phyloP scores from a whole-genome alignment of 2,797 vertebrate genomes.

The Pseudochromis fuscus region DNA sequence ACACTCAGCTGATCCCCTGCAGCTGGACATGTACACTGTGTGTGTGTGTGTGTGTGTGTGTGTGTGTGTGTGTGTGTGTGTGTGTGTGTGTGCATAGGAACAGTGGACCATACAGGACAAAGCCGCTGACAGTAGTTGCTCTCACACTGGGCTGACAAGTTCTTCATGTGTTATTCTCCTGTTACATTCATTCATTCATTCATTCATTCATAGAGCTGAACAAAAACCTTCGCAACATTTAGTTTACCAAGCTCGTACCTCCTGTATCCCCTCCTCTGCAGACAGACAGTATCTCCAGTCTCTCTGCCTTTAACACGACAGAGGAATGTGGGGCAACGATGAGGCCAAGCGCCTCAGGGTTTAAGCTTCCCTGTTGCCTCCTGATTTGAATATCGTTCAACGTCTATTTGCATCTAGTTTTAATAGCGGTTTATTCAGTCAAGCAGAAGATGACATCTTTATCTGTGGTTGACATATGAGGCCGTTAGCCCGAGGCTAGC shows the following conservation, averaged over 20 bases:
- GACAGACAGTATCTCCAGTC: conserved; percentile 52
- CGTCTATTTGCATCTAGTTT: conserved; percentile 77
- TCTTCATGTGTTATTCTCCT: conserved; percentile 1
- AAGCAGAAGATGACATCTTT: conserved; percentile 84
- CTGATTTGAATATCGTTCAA: conserved; percentile 77
- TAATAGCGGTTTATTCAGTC: conserved; percentile 80
- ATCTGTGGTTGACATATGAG: conserved; percentile 80
- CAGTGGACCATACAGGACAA: conserved; percentile 25
- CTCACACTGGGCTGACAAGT: conserved; percentile 1
- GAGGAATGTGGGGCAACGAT: conserved; percentile 69
- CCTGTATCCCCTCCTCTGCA: conserved; percentile 27
- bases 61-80: no score
- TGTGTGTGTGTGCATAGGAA: no score
- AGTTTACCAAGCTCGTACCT: conserved; percentile 20
- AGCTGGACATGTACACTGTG: no score
- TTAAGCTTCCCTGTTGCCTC: conserved; percentile 69
- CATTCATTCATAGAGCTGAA: no score
- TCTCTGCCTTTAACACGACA: conserved; percentile 39
- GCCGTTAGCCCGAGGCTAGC: conserved; percentile 78
- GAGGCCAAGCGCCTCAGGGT: conserved; percentile 74
- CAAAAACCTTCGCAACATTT: background rate
- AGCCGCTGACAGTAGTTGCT: conserved; percentile 13
- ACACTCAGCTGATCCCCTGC: no score
- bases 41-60: no score
- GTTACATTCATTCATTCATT: background rate